Base-by-base conservation (phyloP, 2,888 invertebrate genomes). In the Rhimphoctona megacephalus region DNA sequence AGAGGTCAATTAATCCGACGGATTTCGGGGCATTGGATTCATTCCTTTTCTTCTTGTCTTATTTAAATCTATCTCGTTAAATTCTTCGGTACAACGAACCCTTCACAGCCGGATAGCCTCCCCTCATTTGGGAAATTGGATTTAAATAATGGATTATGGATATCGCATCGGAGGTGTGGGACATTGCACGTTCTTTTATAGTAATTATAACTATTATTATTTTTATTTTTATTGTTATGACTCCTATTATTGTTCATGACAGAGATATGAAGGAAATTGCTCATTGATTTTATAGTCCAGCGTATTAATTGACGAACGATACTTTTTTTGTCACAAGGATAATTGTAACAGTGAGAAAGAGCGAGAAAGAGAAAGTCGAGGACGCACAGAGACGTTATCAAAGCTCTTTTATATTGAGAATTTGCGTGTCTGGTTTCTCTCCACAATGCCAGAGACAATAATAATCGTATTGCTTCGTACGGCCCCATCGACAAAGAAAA, bases 351-450 rank as follows among this genome's bases (percentile, higher is more conserved):
- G 54, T 17, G 69, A 25, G 39, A 33, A 19, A 67, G 46, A 54
- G 52, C 25, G 64, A 36, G 67, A 43, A 43, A 19, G 19, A 46
- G 22, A 52, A 46, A 77, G 66, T 46, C 17, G 49, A 36, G 36
- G n/a, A 67, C 66, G 66, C 22, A n/a, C 46, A 66, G 66, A 67
- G 52, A 52, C 36, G 77, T 52, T 78, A 67, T 78, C 77, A 36
- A 52, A 36, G 67, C 36, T 49, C 77, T 67, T 52, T 67, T 52
- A 36, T n/a, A 52, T 52, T 49, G 49, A 22, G 64, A 81, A 81
- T 74, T 73, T 52, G 79, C 49, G 67, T 79, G 83, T 57, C 66
- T 72, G 74, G 73, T 66, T 49, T 77, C 66, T 22, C 25, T 80
- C n/a, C 19, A 22, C 43, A 57, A 67, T 52, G 67, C 46, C 5